Evolutionary conservation across 1,140 invertebrate species (phyloP).

Genomic region (Diploscapter pachys): DNA sequence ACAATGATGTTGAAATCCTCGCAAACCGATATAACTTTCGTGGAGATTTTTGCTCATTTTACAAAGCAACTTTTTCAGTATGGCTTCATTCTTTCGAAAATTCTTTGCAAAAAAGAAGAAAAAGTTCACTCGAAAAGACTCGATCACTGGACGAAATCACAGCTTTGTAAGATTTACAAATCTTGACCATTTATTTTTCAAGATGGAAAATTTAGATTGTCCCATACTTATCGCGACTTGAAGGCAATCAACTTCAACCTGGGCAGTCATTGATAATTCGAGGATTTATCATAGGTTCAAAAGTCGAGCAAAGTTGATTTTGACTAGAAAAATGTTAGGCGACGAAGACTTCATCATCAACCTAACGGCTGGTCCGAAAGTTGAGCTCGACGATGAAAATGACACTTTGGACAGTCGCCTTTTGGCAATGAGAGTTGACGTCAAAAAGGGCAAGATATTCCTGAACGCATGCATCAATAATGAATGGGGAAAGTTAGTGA

Average conservation of each 20-base stretch:
- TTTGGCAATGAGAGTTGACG: slow-evolving; percentile 49
- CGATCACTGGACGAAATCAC: slow-evolving; percentile 56
- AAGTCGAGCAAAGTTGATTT: background rate
- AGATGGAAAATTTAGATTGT: slow-evolving; percentile 45
- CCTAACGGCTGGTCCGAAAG: slow-evolving; percentile 51
- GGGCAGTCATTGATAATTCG: slow-evolving; percentile 56
- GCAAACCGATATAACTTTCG: too few species aligned
- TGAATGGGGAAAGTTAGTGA: slow-evolving; percentile 52
- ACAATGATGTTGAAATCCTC: too few species aligned
- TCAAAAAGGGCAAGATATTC: slow-evolving; percentile 47
- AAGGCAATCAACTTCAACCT: slow-evolving; percentile 52
- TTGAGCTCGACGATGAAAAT: slow-evolving; percentile 53
- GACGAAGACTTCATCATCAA: slow-evolving; percentile 56
- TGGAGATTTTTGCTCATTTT: too few species aligned
- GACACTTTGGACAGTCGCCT: slow-evolving; percentile 53
- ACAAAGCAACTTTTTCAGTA: background rate
- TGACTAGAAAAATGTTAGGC: slow-evolving; percentile 7
- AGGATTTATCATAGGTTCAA: slow-evolving; percentile 50
- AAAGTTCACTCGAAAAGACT: slow-evolving; percentile 51
- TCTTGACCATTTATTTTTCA: slow-evolving; percentile 8
- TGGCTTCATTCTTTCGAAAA: slow-evolving; percentile 24
- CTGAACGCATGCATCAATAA: slow-evolving; percentile 57
- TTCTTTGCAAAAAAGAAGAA: slow-evolving; percentile 40
- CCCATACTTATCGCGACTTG: slow-evolving; percentile 55
- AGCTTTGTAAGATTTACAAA: slow-evolving; percentile 46